Base-by-base conservation (phyloP, 1,140 invertebrate species). In the Eupristina koningsbergeri region DNA sequence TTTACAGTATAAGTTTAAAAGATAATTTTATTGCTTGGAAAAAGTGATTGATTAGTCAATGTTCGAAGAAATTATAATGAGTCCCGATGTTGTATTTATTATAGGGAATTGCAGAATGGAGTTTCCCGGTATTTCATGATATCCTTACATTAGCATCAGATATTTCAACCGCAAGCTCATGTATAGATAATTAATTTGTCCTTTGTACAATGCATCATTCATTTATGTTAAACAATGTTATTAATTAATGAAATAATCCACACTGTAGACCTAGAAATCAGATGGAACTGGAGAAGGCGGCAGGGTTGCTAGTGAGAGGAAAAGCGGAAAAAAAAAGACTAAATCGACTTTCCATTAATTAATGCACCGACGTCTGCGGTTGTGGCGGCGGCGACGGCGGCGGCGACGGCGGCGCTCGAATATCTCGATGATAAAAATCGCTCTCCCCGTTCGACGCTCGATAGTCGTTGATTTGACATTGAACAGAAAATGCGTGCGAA, bases 381-480 rank as follows among this genome's bases (percentile, higher is more conserved):
- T n/a, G n/a, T n/a, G n/a, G n/a, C n/a, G n/a, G n/a, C n/a, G n/a
- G n/a, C n/a, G n/a, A n/a, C n/a, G n/a, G n/a, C n/a, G n/a, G n/a
- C n/a, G n/a, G n/a, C n/a, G 11, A 1, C 9, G 3, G 31, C 5
- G 31, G n/a, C 6, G 15, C 17, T 67, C 19, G 3, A 5, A 15
- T 19, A 39, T 67, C n/a, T 67, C 34, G 64, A 34, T 5, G 13
- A 39, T 15, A 67, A 58, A 71, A 41, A n/a, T 71, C 22, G 36
- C 11, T 41, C 17, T 41, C 36, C 39, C 26, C 22, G 53, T 58
- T 26, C 22, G 41, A 11, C 29, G 47, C 8, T 19, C 74, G 74
- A 76, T 58, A 53, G 47, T 76, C 45, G 74, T 36, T 15, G 61
- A 50, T 81, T 36, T 61, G 80, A 76, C 80, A 82, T 82, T 82